Percentiles rank a stretch among this genome's conserved stretches.
phyloP scores from a whole-genome alignment of 2,113 vertebrate species.

The Lepisosteus oculatus region DNA sequence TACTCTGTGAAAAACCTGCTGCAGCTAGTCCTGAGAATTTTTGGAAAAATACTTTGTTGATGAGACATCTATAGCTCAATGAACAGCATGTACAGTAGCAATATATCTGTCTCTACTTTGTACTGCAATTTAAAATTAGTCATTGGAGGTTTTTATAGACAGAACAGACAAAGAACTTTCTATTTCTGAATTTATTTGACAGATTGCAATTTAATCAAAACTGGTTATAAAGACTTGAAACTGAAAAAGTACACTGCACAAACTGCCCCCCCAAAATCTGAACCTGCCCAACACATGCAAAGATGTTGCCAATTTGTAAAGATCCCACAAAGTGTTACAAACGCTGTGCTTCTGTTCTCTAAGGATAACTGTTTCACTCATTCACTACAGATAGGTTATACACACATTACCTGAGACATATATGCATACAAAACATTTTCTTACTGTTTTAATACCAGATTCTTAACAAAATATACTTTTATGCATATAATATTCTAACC shows the following conservation, averaged over 20 bases:
- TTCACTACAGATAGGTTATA: conserved; percentile 19
- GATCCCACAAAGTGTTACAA: neutral
- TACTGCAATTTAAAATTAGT: no score
- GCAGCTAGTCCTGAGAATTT: no score
- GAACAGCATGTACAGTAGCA: no score
- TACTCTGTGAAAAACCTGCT: no score
- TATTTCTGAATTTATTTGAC: no score
- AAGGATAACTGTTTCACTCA: neutral
- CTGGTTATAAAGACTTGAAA: conserved; percentile 23
- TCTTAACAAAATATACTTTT: conserved; percentile 21
- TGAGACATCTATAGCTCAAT: no score
- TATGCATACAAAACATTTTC: conserved; percentile 51
- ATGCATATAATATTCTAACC: conserved; percentile 26
- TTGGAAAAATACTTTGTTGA: no score
- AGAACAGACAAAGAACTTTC: no score
- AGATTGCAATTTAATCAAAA: conserved; percentile 35
- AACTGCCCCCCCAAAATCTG: conserved; percentile 14
- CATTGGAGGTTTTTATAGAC: no score
- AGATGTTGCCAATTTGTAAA: neutral
- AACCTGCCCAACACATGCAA: conserved; percentile 11
- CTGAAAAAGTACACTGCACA: conserved; percentile 35
- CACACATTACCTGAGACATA: conserved; percentile 58
- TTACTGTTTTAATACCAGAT: conserved; percentile 18
- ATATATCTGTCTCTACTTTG: no score
- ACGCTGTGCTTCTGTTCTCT: neutral